Evolutionary conservation across 2,888 invertebrate genomes (phyloP).

Genomic region (Cylloceria caligata): DNA sequence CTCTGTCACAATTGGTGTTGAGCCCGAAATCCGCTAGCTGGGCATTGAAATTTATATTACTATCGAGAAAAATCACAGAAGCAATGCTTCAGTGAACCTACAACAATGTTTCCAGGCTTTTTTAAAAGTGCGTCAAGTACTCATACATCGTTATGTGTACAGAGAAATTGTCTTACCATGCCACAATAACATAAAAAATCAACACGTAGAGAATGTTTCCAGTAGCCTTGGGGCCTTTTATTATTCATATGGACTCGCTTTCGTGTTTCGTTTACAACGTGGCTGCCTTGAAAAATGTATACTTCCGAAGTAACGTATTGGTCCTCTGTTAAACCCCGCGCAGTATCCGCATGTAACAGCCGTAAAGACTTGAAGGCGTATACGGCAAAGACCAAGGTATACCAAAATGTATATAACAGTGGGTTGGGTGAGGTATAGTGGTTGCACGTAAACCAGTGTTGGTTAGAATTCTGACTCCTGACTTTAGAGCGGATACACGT

Average conservation of each 20-base stretch:
- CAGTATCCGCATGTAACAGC: not conserved
- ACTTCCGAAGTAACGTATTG: not conserved
- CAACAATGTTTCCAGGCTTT: not conserved
- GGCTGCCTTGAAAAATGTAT: not conserved
- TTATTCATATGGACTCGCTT: not conserved
- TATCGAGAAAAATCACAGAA: not conserved
- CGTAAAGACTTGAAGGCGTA: conserved; percentile 25
- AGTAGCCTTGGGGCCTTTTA: not conserved
- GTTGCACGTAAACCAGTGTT: conserved; percentile 8
- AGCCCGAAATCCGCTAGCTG: not conserved
- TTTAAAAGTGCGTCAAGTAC: not conserved
- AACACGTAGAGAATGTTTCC: not conserved
- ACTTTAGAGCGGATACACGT: conserved; percentile 58
- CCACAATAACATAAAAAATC: not conserved
- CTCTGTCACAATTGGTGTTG: not conserved
- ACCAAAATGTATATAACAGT: conserved; percentile 2
- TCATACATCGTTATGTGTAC: not conserved
- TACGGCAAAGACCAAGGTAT: conserved; percentile 49
- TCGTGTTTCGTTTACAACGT: not conserved
- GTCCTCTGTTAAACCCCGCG: not conserved
- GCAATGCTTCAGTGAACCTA: not conserved
- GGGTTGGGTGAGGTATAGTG: conserved; percentile 15
- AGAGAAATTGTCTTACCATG: not conserved
- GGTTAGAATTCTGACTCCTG: conserved; percentile 49
- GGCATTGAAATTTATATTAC: not conserved